A percentile compares a stretch with the other conserved stretches of the same genome.
Evolutionary conservation across 2,797 vertebrate species (phyloP).

Genomic region (Sebastes wilsoni): DNA sequence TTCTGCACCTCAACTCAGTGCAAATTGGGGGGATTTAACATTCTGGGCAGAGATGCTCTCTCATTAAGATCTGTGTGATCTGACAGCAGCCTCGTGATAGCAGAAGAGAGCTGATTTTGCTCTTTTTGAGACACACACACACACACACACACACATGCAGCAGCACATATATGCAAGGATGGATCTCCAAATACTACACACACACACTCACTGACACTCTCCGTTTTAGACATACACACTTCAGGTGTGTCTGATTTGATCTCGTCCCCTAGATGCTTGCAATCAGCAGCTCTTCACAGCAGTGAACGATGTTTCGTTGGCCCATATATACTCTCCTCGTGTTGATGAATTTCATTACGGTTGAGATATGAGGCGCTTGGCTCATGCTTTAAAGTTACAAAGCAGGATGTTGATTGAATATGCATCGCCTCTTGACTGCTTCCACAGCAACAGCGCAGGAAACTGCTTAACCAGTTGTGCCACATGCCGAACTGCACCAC

Average conservation of each 20-base stretch:
- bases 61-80: slow-evolving; percentile 31
- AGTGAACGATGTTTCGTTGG: neutral
- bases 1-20: neutral
- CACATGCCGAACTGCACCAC: slow-evolving; percentile 12
- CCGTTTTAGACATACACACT: neutral
- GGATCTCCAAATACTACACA: neutral
- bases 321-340: neutral
- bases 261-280: slow-evolving; percentile 12
- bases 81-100: neutral
- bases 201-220: neutral
- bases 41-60: slow-evolving; percentile 27
- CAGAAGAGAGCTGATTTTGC: slow-evolving; percentile 24
- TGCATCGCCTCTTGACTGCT: slow-evolving; percentile 17
- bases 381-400: slow-evolving; percentile 17
- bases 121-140: slow-evolving; percentile 1
- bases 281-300: slow-evolving; percentile 25
- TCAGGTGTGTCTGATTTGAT: slow-evolving; percentile 35
- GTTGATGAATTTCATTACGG: slow-evolving; percentile 38
- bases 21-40: slow-evolving; percentile 20
- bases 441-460: neutral
- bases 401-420: slow-evolving; percentile 35
- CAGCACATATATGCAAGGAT: neutral
- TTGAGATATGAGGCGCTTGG: neutral
- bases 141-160: neutral
- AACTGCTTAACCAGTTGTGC: slow-evolving; percentile 19